These are phyloP conservation scores for Silurus lanzhouensis DNA, from an alignment of 2,797 vertebrate species.

Conservation along the genomic window DNA sequence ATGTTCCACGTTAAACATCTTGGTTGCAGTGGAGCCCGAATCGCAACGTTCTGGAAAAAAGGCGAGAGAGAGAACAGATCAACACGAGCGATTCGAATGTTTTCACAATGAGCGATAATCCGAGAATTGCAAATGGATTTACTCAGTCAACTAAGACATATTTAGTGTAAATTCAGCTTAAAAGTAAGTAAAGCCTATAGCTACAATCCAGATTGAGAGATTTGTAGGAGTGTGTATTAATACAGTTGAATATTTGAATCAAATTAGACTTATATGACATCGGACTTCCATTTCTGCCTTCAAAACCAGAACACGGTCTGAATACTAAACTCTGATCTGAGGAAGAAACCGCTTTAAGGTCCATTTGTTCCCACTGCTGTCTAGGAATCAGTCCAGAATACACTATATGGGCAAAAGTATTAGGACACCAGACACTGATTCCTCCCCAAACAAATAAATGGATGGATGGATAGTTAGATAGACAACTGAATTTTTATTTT, in stretches of 20 bases:
- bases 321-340: not conserved
- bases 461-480: too few species aligned
- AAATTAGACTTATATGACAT: not conserved
- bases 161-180: not conserved
- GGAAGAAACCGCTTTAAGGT: not conserved
- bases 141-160: not conserved
- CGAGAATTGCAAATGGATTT: not conserved
- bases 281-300: not conserved
- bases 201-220: not conserved
- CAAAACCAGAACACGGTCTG: not conserved
- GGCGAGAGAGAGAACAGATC: too few species aligned
- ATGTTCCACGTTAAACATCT: conserved; percentile 65
- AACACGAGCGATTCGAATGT: not conserved
- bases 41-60: conserved; percentile 71
- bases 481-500: too few species aligned
- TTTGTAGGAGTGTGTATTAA: not conserved
- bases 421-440: too few species aligned
- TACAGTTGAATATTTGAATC: not conserved
- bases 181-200: not conserved
- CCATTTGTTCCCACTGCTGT: not conserved
- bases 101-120: not conserved
- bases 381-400: not conserved
- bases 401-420: not conserved
- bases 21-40: conserved; percentile 65
- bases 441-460: too few species aligned